phyloP scores from a whole-genome alignment of 2,888 invertebrate genomes.

The Malthinus seriepunctatus region DNA sequence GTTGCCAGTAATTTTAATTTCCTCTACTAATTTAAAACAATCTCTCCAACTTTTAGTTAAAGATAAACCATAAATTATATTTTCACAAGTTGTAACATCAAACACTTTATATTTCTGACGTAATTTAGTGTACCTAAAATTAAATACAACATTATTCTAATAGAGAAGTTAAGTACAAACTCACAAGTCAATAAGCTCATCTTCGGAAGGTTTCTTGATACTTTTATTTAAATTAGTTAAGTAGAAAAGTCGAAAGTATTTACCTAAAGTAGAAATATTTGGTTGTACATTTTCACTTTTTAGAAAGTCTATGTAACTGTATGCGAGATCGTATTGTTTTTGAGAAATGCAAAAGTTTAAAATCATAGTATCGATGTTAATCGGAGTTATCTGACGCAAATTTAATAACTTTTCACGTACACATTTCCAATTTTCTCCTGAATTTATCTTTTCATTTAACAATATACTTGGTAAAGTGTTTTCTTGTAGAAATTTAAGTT shows the following conservation, averaged over 20 bases:
- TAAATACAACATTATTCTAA: neutral
- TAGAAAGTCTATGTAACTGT: slow-evolving; percentile 63
- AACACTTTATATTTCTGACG: slow-evolving; percentile 61
- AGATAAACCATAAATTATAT: slow-evolving; percentile 65
- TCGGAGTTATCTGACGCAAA: slow-evolving; percentile 52
- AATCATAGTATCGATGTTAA: slow-evolving; percentile 65
- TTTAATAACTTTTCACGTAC: slow-evolving; percentile 55
- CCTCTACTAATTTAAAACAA: slow-evolving; percentile 62
- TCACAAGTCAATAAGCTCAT: slow-evolving; percentile 60
- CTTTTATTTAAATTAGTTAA: slow-evolving; percentile 42
- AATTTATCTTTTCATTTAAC: slow-evolving; percentile 4
- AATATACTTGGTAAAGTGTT: slow-evolving; percentile 10
- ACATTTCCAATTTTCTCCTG: slow-evolving; percentile 46
- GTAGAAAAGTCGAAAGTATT: slow-evolving; percentile 61
- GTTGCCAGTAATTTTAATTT: slow-evolving; percentile 57
- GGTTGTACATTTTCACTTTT: slow-evolving; percentile 55
- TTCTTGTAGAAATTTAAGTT: slow-evolving; percentile 2
- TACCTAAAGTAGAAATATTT: slow-evolving; percentile 63
- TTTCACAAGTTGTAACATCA: slow-evolving; percentile 64
- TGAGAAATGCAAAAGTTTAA: slow-evolving; percentile 57
- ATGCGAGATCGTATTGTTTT: slow-evolving; percentile 57
- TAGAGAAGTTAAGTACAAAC: slow-evolving; percentile 23
- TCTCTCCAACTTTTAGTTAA: slow-evolving; percentile 67
- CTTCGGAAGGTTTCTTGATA: slow-evolving; percentile 56
- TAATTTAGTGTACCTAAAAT: slow-evolving; percentile 49